Evolutionary conservation across 1,140 invertebrate genomes (phyloP), one percentile per base, ranked within the genome.

Genomic region (Drosophila rhopaloa): DNA sequence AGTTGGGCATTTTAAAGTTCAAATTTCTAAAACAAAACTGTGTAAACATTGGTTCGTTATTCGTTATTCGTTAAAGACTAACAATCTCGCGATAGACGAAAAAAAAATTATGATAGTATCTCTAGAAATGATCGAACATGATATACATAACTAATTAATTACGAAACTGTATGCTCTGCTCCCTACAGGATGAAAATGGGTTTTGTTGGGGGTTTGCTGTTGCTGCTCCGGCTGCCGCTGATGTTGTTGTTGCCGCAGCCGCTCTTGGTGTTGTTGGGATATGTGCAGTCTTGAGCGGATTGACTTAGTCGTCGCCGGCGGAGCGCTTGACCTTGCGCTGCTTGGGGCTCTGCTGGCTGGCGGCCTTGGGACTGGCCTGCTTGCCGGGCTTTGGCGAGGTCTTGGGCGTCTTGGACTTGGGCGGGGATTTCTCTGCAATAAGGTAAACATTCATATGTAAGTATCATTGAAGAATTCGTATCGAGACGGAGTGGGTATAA

Each of bases 281-380:
- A 35, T 58, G 57, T 59, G 71, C 72, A 88, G 83, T 88, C 83
- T 89, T 89, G 32, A 66, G 65, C 27, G 8, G 32, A 44, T 80
- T 68, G 40, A 61, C 53, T 58, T 76, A 76, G 91, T 96, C 95
- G 38, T 94, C 94, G 56, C 95, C 95, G 35, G 94, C 94, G 16
- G 95, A 94, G 84, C 94, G 94, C 92, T 96, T 96, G 16, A 94
- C 94, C 93, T 96, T 96, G 81, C 96, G 94, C 90, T 95, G 94
- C 83, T 95, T 95, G 67, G 96, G 95, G 68, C 95, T 96, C 85
- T 96, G 95, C 51, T 88, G 84, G 60, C 57, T 76, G 35, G 88
- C 92, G 83, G 61, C 93, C 85, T 94, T 94, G 44, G 93, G 93
- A 40, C 91, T 92, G 57, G 78, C 76, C 73, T 89, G 88, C 55